A percentile compares a stretch with the other conserved stretches of the same genome.
Conservation (phyloP, 2,888 invertebrate species). For the Tipula helvola region DNA sequence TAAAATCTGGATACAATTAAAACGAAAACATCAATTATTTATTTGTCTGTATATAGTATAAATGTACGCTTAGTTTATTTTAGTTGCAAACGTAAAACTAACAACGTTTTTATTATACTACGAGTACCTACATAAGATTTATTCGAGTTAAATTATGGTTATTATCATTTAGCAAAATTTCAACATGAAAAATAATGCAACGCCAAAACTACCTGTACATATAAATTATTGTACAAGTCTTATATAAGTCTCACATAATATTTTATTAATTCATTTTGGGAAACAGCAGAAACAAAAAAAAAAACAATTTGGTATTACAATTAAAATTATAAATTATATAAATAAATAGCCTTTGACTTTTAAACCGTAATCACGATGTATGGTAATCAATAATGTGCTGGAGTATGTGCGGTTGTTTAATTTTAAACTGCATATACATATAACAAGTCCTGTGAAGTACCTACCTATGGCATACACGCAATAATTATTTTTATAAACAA, state of each 20-base stretch:
- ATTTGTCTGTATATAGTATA: not conserved
- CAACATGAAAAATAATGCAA: not conserved
- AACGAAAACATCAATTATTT: not conserved
- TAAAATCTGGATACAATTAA: not conserved
- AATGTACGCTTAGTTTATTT: not conserved
- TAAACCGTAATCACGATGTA: not conserved
- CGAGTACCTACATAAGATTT: not conserved
- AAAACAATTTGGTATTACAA: not conserved
- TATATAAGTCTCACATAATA: no score
- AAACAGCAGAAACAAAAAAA: not conserved
- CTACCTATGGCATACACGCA: not conserved
- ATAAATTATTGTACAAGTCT: not conserved
- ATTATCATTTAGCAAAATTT: not conserved
- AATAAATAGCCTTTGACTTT: not conserved
- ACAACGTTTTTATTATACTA: not conserved
- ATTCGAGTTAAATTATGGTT: not conserved
- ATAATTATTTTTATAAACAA: not conserved
- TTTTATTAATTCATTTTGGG: not conserved
- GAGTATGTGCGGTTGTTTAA: not conserved
- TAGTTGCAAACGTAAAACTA: not conserved
- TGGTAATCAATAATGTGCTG: not conserved
- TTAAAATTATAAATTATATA: not conserved
- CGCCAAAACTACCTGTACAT: not conserved
- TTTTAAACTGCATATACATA: not conserved
- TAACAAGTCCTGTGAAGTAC: not conserved